Base-by-base conservation (phyloP, 1,140 invertebrate species). In the Megalopta genalis region DNA sequence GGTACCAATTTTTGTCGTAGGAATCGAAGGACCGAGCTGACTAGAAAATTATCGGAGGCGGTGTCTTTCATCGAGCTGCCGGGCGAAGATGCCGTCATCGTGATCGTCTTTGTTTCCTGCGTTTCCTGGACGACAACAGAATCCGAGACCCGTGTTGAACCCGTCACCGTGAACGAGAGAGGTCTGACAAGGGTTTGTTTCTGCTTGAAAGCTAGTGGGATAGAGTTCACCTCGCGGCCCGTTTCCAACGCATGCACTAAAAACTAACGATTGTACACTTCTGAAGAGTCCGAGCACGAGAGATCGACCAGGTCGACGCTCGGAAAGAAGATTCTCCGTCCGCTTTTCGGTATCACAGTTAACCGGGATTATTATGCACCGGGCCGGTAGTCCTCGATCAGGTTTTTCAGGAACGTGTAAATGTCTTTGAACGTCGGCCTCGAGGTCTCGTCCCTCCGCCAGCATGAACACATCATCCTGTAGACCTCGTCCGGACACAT, bases 361-460 rank as follows among this genome's bases (percentile, higher is more conserved):
- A 86, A 88, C 65, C 70, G 81, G 80, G 64, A 81, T 78, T 63
- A 80, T 66, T 87, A 91, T 88, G 93, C 93, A 77, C 91, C 90
- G 81, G 93, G 93, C 86, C 92, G 90, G 87, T 93, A 94, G 80
- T 94, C 93, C 74, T 91, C 91, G 86, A 93, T 94, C 78, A 91
- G 90, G 77, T 92, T 93, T 90, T 96, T 96, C 69, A 97, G 92
- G 91, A 97, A 97, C 88, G 95, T 94, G 87, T 95, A 95, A 86
- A 97, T 96, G 87, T 97, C 95, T 85, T 95, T 94, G 90, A 97
- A 97, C 27, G 95, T 95, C 49, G 96, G 97, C 84, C 97, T 92
- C 59, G 91, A 92, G 80, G 87, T 93, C 86, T 94, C 95, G 92
- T 94, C 96, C 91, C 92, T 94, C 88, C 93, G 95, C 97, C 97